phyloP scores from a whole-genome alignment of 2,797 vertebrate species.

The Alca torda region DNA sequence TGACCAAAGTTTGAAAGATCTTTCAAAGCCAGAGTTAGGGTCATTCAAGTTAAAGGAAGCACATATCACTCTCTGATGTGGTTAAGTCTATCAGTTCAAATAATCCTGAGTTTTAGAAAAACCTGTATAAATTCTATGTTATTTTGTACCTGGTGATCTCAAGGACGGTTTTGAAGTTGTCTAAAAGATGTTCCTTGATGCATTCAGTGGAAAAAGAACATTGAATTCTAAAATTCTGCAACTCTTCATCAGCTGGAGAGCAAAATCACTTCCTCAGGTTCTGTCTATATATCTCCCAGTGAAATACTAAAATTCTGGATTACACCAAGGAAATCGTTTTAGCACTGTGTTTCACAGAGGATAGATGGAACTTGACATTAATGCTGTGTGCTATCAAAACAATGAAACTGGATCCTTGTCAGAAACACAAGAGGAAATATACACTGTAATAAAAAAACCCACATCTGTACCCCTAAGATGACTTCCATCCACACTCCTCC shows the following conservation, averaged over 20 bases:
- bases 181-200: not conserved
- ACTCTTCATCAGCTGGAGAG: not conserved
- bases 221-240: not conserved
- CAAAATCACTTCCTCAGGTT: not conserved
- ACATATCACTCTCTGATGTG: not conserved
- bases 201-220: not conserved
- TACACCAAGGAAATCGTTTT: not conserved
- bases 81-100: not conserved
- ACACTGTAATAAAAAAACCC: not conserved
- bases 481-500: not conserved
- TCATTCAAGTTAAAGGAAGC: not conserved
- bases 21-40: not conserved
- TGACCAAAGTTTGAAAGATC: not conserved
- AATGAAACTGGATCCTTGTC: not conserved
- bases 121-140: not conserved
- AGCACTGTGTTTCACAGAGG: not conserved
- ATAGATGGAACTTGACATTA: not conserved
- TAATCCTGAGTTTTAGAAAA: not conserved
- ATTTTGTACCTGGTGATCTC: not conserved
- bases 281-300: not conserved
- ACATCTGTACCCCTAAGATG: not conserved
- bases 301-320: not conserved
- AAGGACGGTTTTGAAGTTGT: not conserved
- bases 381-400: not conserved
- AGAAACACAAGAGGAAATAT: not conserved